These are phyloP conservation scores for Aphelocoma californica DNA, from an alignment of 2,797 vertebrate genomes.

Conservation along the genomic window DNA sequence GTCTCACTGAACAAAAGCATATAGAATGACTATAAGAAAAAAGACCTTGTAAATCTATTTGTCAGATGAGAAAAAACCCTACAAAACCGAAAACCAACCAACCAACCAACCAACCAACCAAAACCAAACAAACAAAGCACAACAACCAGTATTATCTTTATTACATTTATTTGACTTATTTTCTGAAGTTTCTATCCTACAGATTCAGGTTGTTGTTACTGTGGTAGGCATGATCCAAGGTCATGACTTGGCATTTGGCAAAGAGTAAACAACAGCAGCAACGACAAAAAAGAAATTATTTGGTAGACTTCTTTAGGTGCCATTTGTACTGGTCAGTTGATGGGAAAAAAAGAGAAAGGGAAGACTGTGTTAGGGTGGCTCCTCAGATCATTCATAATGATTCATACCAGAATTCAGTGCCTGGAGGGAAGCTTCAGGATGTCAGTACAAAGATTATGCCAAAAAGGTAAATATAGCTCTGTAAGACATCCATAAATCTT, in stretches of 20 bases:
- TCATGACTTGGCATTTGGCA: not conserved
- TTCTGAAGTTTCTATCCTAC: not conserved
- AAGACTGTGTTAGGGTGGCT: not conserved
- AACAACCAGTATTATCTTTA: no score
- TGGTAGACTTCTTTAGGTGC: not conserved
- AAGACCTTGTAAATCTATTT: not conserved
- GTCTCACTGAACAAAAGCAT: not conserved
- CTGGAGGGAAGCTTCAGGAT: not conserved
- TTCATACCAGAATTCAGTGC: not conserved
- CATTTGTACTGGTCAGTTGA: not conserved
- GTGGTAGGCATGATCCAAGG: rapidly evolving
- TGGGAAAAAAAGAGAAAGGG: not conserved
- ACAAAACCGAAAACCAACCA: not conserved
- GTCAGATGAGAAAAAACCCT: no score
- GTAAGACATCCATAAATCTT: not conserved
- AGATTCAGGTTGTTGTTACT: not conserved
- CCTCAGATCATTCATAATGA: not conserved
- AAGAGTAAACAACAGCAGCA: not conserved
- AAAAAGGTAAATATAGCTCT: not conserved
- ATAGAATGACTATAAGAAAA: not conserved
- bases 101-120: not conserved
- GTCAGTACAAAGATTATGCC: not conserved
- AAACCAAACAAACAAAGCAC: not conserved
- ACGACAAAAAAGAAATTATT: not conserved
- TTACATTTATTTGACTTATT: not conserved